Base-by-base conservation (phyloP, 2,113 vertebrate species). In the Fukomys damarensis region DNA sequence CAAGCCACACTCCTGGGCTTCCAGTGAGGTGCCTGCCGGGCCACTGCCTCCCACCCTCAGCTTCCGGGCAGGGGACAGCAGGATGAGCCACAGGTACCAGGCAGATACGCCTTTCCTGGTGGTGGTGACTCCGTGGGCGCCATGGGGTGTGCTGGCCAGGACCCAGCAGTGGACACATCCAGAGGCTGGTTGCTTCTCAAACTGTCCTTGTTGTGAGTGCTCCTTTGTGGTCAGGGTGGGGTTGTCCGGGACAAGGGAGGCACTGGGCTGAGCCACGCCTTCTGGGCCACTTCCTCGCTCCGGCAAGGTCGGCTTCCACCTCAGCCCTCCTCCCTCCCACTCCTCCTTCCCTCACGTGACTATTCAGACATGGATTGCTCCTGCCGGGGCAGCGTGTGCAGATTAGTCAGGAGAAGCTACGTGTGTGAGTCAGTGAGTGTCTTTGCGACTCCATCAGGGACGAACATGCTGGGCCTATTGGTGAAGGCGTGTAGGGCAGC, bases 21-120 rank as follows among this genome's bases (percentile, higher is more conserved):
- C 93, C 76, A 41, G 52, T 5, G 82, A 89, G 22, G 26, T 20
- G 38, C 24, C 90, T 49, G 43, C 41, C 87, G 28, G 28, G 43
- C 49, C 46, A 32, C 76, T 32, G 76, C 46, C 7, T 30, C 72
- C 74, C 32, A 7, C n/a, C 14, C 19, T 2, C 74, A 41, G 0
- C 8, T 76, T 38, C 80, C 7, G 58, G 3, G 0, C 68, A 20
- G 5, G 17, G 68, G 32, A 92, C 65, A 59, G 30, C 77, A 72
- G 74, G 81, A 66, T 54, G 0, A 88, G 52, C 30, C 9, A 9
- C 91, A 96, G 96, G 96, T 96, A 89, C 91, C 70, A 61, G 41
- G 63, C 80, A 38, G 24, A 52, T 32, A 7, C 8, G 35, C 32
- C 10, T 20, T 77, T 76, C 22, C 41, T 20, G 1, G 26, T 9